Evolutionary conservation across 2,888 invertebrate species (phyloP).

Genomic region (Drosophila pseudotakahashii): DNA sequence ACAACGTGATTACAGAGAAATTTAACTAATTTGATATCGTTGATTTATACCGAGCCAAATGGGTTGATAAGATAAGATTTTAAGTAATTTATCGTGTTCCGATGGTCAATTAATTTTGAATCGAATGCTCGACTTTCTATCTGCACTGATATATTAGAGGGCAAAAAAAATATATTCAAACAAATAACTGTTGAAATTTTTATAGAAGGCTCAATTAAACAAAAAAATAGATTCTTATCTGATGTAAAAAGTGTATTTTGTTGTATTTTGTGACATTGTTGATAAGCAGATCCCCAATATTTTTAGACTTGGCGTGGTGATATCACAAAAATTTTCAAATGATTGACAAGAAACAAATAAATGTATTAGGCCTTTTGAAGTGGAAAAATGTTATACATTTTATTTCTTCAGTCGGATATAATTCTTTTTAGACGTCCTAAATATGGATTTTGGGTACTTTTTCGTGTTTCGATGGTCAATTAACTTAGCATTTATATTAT

Average conservation of each 20-base stretch:
- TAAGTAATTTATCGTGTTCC: constrained; percentile 28
- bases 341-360: constrained; percentile 1
- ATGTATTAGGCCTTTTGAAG: background rate
- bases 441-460: background rate
- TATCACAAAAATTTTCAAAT: background rate
- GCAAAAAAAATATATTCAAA: background rate
- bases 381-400: background rate
- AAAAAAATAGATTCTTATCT: constrained; percentile 5
- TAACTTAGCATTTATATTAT: too few relatives aligned
- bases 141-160: background rate
- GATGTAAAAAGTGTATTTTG: constrained; percentile 1
- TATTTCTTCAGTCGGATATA: background rate
- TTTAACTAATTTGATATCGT: constrained; percentile 38
- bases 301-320: background rate
- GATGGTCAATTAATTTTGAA: constrained; percentile 27
- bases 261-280: constrained; percentile 20
- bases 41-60: constrained; percentile 4
- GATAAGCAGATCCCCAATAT: background rate
- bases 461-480: too few relatives aligned
- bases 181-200: background rate
- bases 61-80: constrained; percentile 28
- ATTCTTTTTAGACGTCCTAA: background rate
- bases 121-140: constrained; percentile 12
- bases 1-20: constrained; percentile 47
- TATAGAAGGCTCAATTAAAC: background rate